A percentile compares a stretch with the other conserved stretches of the same genome.
Evolutionary conservation across 2,888 invertebrate species (phyloP).

Genomic region (Pteria penguin): DNA sequence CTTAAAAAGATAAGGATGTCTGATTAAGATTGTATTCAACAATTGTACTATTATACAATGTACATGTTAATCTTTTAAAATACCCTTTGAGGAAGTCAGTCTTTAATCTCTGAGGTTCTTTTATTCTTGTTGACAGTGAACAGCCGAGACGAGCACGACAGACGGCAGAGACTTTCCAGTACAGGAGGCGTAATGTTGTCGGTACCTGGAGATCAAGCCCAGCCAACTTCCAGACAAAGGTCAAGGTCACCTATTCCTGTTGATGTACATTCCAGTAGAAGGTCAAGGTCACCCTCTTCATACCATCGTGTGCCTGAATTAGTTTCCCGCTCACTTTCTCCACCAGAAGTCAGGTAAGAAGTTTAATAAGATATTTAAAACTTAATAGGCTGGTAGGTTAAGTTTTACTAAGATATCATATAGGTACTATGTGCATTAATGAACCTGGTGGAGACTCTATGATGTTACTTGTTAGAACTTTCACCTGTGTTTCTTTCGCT

Average conservation of each 20-base stretch:
- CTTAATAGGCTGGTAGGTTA: too few relatives aligned
- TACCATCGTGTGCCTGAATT: constrained; percentile 71
- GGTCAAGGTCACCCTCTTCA: constrained; percentile 71
- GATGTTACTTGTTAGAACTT: too few relatives aligned
- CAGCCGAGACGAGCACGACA: constrained; percentile 61
- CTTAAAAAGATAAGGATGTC: background rate
- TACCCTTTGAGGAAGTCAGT: too few relatives aligned
- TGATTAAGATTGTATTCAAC: background rate
- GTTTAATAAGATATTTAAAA: too few relatives aligned
- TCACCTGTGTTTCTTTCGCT: too few relatives aligned
- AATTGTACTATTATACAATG: background rate
- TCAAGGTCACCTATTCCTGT: constrained; percentile 68
- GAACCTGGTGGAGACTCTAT: too few relatives aligned
- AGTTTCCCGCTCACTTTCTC: constrained; percentile 87
- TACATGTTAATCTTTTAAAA: background rate
- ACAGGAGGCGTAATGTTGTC: constrained; percentile 65
- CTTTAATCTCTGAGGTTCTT: too few relatives aligned
- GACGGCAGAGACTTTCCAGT: constrained; percentile 53
- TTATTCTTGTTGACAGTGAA: constrained; percentile 60
- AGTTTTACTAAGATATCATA: too few relatives aligned
- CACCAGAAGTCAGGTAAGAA: constrained; percentile 84
- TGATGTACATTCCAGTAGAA: constrained; percentile 48
- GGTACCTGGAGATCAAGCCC: constrained; percentile 64
- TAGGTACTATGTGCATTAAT: too few relatives aligned
- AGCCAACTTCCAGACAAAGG: constrained; percentile 50